A percentile compares a stretch with the other conserved stretches of the same genome.
Evolutionary conservation across 2,888 invertebrate genomes (phyloP).

Genomic region (Heliconius cydno): DNA sequence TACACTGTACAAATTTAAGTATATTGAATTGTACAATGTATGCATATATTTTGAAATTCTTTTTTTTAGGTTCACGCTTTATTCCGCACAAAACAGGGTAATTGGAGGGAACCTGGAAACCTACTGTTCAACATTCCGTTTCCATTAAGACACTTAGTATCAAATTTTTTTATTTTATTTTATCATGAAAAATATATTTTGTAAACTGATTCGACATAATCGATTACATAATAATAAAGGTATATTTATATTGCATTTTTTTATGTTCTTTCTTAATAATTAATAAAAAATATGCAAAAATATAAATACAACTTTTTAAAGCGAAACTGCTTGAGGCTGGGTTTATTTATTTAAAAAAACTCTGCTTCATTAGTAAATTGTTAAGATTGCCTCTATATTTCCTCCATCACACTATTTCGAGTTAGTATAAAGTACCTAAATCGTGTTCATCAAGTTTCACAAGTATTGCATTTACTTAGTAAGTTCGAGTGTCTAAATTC

Average conservation of each 20-base stretch:
- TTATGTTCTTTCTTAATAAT: not conserved
- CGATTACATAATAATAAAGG: not conserved
- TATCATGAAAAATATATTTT: too few relatives aligned
- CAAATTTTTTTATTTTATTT: too few relatives aligned
- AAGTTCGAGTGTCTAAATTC: not conserved
- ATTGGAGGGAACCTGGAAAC: too few relatives aligned
- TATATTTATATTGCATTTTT: not conserved
- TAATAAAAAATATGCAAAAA: not conserved
- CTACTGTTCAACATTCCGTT: too few relatives aligned
- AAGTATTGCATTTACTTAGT: not conserved
- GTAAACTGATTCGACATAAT: not conserved
- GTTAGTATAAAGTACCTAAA: not conserved
- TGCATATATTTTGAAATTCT: too few relatives aligned
- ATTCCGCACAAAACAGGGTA: too few relatives aligned
- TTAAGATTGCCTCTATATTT: conserved; percentile 2
- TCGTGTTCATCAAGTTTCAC: conserved; percentile 1
- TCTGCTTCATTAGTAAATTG: conserved; percentile 5
- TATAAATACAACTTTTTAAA: not conserved
- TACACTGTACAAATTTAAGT: not conserved
- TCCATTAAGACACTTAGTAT: too few relatives aligned
- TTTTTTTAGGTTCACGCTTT: too few relatives aligned
- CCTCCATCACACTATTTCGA: not conserved
- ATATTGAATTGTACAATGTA: not conserved
- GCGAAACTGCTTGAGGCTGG: not conserved
- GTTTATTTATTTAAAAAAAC: not conserved